These are phyloP conservation scores for Orchestes rusci DNA, from an alignment of 2,888 invertebrate species.

Conservation along the genomic window DNA sequence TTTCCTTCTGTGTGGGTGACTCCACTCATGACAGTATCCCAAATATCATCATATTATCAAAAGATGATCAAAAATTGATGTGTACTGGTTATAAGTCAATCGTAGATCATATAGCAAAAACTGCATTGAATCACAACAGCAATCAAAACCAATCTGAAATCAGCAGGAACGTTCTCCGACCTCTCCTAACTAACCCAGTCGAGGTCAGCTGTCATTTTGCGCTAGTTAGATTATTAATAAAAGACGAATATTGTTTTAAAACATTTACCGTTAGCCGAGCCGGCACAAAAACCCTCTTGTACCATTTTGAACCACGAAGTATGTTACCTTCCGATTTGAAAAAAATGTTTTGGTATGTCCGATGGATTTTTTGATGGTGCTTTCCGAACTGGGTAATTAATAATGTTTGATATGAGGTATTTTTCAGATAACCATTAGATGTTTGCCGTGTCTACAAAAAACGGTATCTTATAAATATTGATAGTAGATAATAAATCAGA, in stretches of 20 bases:
- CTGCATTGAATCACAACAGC: too few species aligned
- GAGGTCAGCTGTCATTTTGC: constrained; percentile 28
- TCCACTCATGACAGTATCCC: too few species aligned
- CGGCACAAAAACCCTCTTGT: constrained; percentile 22
- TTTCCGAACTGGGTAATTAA: constrained; percentile 19
- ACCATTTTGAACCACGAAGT: constrained; percentile 22
- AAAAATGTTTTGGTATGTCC: constrained; percentile 23
- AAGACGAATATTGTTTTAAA: constrained; percentile 27
- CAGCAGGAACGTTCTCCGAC: constrained; percentile 19
- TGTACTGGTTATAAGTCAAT: too few species aligned
- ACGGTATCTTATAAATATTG: too few species aligned
- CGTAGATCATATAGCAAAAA: too few species aligned
- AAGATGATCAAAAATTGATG: too few species aligned
- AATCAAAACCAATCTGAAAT: constrained; percentile 17
- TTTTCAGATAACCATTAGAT: too few species aligned
- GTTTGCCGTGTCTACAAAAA: too few species aligned
- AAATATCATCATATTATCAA: too few species aligned
- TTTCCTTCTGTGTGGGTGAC: too few species aligned
- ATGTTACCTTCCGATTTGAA: constrained; percentile 18
- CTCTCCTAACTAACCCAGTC: constrained; percentile 22
- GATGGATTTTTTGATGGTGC: constrained; percentile 17
- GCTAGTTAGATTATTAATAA: constrained; percentile 31
- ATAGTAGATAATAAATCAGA: too few species aligned
- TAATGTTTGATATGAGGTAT: too few species aligned
- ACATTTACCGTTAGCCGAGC: constrained; percentile 21